Conservation (phyloP, 2,888 invertebrate species). For the Eulithis prunata region DNA sequence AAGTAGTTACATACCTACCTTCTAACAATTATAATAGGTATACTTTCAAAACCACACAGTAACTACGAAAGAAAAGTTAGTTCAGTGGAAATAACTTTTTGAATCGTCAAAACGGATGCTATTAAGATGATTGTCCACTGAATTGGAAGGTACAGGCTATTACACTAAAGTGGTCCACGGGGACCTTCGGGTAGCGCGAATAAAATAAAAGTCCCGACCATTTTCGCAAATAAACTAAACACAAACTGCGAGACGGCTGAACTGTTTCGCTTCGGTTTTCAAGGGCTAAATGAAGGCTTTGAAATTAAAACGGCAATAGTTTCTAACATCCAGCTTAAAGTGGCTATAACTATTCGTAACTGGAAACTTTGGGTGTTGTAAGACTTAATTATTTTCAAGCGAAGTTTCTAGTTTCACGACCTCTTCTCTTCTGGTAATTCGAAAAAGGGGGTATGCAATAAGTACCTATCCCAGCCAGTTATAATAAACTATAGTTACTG, state of each 20-base stretch:
- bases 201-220: constrained; percentile 17
- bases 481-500: too few relatives aligned
- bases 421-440: too few relatives aligned
- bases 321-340: constrained; percentile 3
- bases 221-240: constrained; percentile 18
- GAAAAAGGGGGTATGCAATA: too few relatives aligned
- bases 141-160: constrained; percentile 21
- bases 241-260: neutral
- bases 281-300: constrained; percentile 13
- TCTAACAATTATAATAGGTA: too few relatives aligned
- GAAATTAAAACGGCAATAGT: constrained; percentile 11
- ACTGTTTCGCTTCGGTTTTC: constrained; percentile 10
- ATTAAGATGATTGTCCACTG: constrained; percentile 42
- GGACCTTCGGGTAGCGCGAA: constrained; percentile 8
- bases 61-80: neutral
- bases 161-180: constrained; percentile 21
- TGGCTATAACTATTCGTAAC: constrained; percentile 4
- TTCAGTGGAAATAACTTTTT: constrained; percentile 40
- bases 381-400: neutral
- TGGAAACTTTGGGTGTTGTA: constrained; percentile 6
- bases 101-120: constrained; percentile 35
- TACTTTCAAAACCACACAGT: too few relatives aligned
- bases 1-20: too few relatives aligned
- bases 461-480: too few relatives aligned
- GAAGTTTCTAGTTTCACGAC: neutral